Conservation (phyloP, 2,113 vertebrate species). For the Odontophorus gujanensis region DNA sequence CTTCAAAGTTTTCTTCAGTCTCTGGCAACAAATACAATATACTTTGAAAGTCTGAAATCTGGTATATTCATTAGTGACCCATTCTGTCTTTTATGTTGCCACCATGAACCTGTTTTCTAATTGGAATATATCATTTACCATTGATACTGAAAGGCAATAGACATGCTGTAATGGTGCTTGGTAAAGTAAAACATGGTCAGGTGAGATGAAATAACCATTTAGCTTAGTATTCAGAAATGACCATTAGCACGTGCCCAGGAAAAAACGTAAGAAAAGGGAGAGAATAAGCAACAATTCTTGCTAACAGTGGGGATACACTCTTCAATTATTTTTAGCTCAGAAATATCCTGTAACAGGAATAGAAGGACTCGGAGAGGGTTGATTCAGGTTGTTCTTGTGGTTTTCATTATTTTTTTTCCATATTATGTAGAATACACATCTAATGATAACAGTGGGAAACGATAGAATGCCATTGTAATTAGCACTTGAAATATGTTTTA, state of each 20-base stretch:
- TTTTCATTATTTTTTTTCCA: not conserved
- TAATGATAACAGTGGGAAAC: not conserved
- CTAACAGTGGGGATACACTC: not conserved
- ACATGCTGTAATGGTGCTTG: not conserved
- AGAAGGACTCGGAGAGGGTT: not conserved
- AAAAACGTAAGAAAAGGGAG: not conserved
- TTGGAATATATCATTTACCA: not conserved
- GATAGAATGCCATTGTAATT: not conserved
- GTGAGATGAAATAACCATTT: not conserved
- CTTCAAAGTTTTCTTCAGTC: not conserved
- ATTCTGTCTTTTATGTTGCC: not conserved
- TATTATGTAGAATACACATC: not conserved
- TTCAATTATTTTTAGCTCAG: not conserved
- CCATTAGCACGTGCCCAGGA: not conserved
- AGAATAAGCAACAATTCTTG: not conserved
- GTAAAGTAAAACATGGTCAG: not conserved
- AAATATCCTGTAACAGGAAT: not conserved
- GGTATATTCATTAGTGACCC: not conserved
- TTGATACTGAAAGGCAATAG: not conserved
- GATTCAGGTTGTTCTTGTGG: not conserved
- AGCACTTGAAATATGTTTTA: not conserved
- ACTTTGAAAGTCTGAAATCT: not conserved
- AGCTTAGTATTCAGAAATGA: not conserved
- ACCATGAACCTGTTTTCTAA: not conserved
- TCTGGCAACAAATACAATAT: fast-evolving